Base-by-base conservation (phyloP, 2,113 vertebrate genomes). In the Triplophysa tibetana region DNA sequence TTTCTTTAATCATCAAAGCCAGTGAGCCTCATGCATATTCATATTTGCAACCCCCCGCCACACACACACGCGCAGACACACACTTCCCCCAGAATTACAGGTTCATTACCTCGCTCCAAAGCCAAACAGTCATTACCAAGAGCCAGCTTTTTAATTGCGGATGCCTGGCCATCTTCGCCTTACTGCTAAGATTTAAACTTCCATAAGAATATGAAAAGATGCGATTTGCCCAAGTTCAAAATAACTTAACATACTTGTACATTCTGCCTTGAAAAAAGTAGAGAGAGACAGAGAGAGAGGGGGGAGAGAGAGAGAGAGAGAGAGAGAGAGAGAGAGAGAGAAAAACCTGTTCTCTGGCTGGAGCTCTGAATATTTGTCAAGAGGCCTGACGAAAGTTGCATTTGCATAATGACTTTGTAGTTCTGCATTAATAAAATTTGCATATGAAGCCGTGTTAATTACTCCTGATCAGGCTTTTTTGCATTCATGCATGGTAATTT, bases 401-500 rank as follows among this genome's bases (percentile, higher is more conserved):
- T 98, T 97, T 98, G 95, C 97, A 98, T 98, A 98, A 98, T 98
- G 95, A 98, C 96, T 98, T 97, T 98, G 97, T 98, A 98, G 96
- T 98, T 98, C 96, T 97, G 96, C 96, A 98, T 98, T 98, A 98
- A 98, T 98, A 98, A 96, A 96, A 98, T 98, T 98, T 98, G 96
- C 97, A 98, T 98, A 98, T 98, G 96, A 98, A 98, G 96, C 96
- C 94, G 94, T 96, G 97, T 98, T 98, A 98, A 98, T 98, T 98
- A 98, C 96, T 98, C 95, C 96, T 98, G 97, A 98, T 98, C 97
- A 98, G 97, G 95, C 95, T 96, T 96, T 92, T 98, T 97, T 98
- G 97, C 96, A 98, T 98, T 98, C 96, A 98, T 97, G 96, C 96
- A 98, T 98, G 96, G 95, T 98, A 98, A 98, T 98, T 98, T 97